phyloP scores from a whole-genome alignment of 2,888 invertebrate species.

The Oligia latruncula region DNA sequence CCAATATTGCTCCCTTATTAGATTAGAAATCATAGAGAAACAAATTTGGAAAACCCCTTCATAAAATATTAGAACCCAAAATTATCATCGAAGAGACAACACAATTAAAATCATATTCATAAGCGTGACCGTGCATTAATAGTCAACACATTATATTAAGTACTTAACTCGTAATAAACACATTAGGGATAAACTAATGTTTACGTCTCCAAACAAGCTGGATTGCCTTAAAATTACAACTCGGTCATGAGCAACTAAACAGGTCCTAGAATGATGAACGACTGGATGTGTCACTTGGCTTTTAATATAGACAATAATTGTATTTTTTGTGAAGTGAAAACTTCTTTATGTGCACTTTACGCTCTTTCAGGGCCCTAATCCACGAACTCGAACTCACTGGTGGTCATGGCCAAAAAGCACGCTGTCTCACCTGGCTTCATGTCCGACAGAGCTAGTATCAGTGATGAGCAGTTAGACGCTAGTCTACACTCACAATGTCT shows the following conservation, averaged over 20 bases:
- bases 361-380: neutral
- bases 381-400: too few species aligned
- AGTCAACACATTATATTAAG: constrained; percentile 8
- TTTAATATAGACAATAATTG: neutral
- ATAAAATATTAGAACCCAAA: constrained; percentile 1
- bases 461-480: too few species aligned
- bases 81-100: neutral
- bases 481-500: too few species aligned
- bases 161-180: constrained; percentile 48
- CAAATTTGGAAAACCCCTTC: neutral
- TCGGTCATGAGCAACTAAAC: constrained; percentile 75
- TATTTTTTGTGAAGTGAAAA: neutral
- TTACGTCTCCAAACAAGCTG: constrained; percentile 61
- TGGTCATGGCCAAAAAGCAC: too few species aligned
- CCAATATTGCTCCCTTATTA: too few species aligned
- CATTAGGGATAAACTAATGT: constrained; percentile 56
- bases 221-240: constrained; percentile 76
- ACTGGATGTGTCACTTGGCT: constrained; percentile 27
- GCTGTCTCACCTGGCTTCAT: too few species aligned
- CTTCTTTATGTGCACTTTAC: neutral
- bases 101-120: constrained; percentile 38
- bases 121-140: constrained; percentile 48
- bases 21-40: neutral
- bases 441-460: too few species aligned
- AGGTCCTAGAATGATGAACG: constrained; percentile 42